Evolutionary conservation across 2,797 vertebrate species (phyloP), one percentile per base, ranked within the genome.

Genomic region (Notoglanidium macrostoma): DNA sequence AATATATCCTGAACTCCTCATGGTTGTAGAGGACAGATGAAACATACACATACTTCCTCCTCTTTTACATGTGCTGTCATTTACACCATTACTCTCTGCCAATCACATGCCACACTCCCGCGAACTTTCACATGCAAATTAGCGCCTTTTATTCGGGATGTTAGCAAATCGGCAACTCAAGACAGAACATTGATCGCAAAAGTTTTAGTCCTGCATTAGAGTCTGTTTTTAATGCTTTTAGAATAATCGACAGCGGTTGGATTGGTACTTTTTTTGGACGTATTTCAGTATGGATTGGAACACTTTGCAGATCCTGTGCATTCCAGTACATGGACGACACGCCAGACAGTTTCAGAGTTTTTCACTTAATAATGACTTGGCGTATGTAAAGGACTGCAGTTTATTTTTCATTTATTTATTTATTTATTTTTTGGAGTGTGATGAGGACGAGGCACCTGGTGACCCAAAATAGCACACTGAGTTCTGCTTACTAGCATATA

Each of bases 401-500:
- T 1, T 40, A 40, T 21, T 26, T 2, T 19, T 65, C 23, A 26
- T 46, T 77, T n/a, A 40, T 40, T 40, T 40, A 40, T 40, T 40
- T 40, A 40, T 40, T 40, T 54, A 40, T 19, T 14, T 35, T 6
- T 2, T 46, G 29, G 12, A 44, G 4, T 73, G 21, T n/a, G 74
- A 12, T 73, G 78, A 63, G 67, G 44, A 87, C 8, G 9, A 80
- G 3, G 65, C 74, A 89, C 78, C 83, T 72, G 82, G 76, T 85
- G 83, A 85, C 82, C 76, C 49, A 61, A 80, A 87, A 80, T 73
- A 81, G 59, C 87, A 35, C 8, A 29, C 82, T 6, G 17, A 21
- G 29, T 68, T 65, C 63, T 70, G 82, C 55, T 83, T 90, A 84
- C 85, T 84, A 49, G 59, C 68, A 83, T 84, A 85, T 78, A 72